Evolutionary conservation across 2,113 vertebrate genomes (phyloP), one percentile per base, ranked within the genome.

Genomic region (Struthio camelus): DNA sequence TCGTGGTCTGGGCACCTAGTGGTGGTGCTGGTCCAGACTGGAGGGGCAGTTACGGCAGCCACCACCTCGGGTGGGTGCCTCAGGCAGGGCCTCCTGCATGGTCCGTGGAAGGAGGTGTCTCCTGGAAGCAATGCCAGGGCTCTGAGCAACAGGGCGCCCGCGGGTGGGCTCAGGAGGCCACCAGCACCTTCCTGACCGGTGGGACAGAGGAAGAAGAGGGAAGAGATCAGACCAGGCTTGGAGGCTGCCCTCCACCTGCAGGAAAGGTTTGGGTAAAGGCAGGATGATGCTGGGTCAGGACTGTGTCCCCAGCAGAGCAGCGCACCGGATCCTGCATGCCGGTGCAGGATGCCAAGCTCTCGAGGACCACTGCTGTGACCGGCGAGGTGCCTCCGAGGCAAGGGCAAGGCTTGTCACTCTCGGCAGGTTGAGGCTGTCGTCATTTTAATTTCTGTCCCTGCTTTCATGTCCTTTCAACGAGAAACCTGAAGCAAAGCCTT

Each of bases 291-390:
- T 48, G 46, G 46, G 46, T 48, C 46, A 18, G 46, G 46, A 18
- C 46, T 48, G 34, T 0, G 34, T 23, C 44, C 18, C 66, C 7
- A 1, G 14, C 44, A 27, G 38, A 2, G 34, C 1, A 15, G 17
- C 23, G 38, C 38, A 64, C 46, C 14, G 56, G 38, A 9, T 32
- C 40, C 53, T 8, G 0, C 30, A 3, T 8, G 3, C 6, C n/a
- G 5, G 40, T 4, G 38, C 54, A 20, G 28, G 36, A 5, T 53
- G 7, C 27, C 24, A 23, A 42, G 50, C 81, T 59, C n/a, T 23
- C 7, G 11, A 32, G 56, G 51, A 36, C 13, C 1, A 34, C 46
- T 19, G 38, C 28, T 36, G 36, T 69, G 7, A n/a, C 58, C 73
- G 1, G 14, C n/a, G 48, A n/a, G 34, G 40, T 18, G n/a, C 51